phyloP scores from a whole-genome alignment of 2,113 vertebrate genomes.

The Laticauda colubrina region DNA sequence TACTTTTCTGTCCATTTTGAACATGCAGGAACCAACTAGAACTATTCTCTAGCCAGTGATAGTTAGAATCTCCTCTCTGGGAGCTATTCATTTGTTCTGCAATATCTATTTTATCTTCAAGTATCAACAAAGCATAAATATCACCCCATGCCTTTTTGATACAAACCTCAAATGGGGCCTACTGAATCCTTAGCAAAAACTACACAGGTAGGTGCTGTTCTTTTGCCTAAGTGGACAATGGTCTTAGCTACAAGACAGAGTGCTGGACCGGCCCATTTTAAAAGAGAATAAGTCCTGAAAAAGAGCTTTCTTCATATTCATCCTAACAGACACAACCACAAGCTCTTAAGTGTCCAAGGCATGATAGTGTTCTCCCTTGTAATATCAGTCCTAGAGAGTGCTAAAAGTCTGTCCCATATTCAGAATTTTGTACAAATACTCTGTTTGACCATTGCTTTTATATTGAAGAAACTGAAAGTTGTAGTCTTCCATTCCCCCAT shows the following conservation, averaged over 20 bases:
- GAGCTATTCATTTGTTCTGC: background rate
- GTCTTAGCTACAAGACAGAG: background rate
- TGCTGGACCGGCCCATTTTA: background rate
- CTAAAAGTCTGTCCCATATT: background rate
- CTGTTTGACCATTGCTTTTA: background rate
- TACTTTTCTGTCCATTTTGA: background rate
- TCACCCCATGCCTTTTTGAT: background rate
- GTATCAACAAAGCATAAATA: background rate
- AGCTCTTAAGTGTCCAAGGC: background rate
- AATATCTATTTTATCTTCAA: background rate
- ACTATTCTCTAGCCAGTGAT: background rate
- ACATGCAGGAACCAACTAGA: background rate
- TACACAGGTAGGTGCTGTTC: background rate
- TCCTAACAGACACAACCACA: background rate
- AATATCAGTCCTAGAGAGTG: background rate
- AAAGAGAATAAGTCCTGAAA: background rate
- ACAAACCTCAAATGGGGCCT: background rate
- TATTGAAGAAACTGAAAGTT: background rate
- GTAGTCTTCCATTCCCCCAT: background rate
- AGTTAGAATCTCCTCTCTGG: background rate
- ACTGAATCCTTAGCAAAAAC: background rate
- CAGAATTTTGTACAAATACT: background rate
- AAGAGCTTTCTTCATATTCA: background rate
- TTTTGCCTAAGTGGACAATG: background rate
- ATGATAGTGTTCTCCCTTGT: background rate